Conservation (phyloP, 2,888 invertebrate genomes). For the Leptogaster cylindrica region DNA sequence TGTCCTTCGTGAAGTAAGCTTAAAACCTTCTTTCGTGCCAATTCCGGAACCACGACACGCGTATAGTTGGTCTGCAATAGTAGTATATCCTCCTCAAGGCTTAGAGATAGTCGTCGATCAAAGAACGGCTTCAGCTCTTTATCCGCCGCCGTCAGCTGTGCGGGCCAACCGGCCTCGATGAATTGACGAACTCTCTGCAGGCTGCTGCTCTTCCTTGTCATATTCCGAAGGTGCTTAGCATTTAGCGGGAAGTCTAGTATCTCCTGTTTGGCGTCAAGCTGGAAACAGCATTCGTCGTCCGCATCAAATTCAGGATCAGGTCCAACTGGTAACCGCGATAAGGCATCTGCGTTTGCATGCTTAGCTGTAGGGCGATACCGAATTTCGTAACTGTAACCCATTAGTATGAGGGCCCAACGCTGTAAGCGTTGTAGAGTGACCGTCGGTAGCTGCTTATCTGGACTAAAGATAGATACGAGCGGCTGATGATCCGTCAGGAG, state of each 20-base stretch:
- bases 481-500: neutral
- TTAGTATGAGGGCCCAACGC: neutral
- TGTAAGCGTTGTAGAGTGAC: neutral
- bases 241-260: conserved; percentile 8
- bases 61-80: neutral
- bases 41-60: neutral
- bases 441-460: neutral
- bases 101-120: conserved; percentile 6
- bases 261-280: neutral
- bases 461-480: neutral
- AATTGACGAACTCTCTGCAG: conserved; percentile 7
- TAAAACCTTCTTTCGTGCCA: neutral
- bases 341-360: conserved; percentile 46
- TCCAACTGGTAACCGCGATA: conserved; percentile 47
- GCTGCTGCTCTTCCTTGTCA: conserved; percentile 13
- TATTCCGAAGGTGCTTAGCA: neutral
- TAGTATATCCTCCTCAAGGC: neutral
- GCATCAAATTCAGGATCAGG: conserved; percentile 43
- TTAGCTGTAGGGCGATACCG: conserved; percentile 18
- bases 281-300: conserved; percentile 3
- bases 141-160: neutral
- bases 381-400: neutral
- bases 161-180: conserved; percentile 6
- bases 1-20: conserved; percentile 22
- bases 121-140: conserved; percentile 7